Evolutionary conservation across 2,113 vertebrate genomes (phyloP).

Genomic region (Phoxinus phoxinus): DNA sequence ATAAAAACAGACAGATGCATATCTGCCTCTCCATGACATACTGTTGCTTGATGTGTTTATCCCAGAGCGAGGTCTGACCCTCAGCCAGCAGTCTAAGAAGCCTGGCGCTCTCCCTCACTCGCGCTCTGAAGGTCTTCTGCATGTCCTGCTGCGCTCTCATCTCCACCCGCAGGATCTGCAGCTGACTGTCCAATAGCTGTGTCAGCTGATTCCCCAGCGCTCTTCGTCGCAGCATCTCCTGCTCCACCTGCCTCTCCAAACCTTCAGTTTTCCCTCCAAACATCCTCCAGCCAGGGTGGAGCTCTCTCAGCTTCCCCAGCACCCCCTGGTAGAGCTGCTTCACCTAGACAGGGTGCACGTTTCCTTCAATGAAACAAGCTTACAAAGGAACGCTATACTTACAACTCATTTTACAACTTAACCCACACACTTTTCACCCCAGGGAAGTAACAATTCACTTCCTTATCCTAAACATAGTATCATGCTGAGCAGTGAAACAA

Average conservation of each 20-base stretch:
- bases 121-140: slow-evolving; percentile 66
- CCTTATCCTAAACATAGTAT: slow-evolving; percentile 12
- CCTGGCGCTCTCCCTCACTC: slow-evolving; percentile 56
- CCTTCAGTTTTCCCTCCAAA: slow-evolving; percentile 58
- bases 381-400: slow-evolving; percentile 19
- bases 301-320: slow-evolving; percentile 69
- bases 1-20: not conserved
- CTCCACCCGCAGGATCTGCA: slow-evolving; percentile 70
- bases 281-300: slow-evolving; percentile 62
- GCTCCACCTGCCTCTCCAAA: slow-evolving; percentile 74
- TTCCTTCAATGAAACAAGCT: not conserved
- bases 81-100: slow-evolving; percentile 57
- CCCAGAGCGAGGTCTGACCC: slow-evolving; percentile 28
- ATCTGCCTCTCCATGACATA: slow-evolving; percentile 13
- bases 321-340: slow-evolving; percentile 79
- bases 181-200: slow-evolving; percentile 74
- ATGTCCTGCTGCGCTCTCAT: slow-evolving; percentile 68
- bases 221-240: slow-evolving; percentile 74
- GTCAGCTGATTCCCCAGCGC: slow-evolving; percentile 74
- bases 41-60: slow-evolving; percentile 49
- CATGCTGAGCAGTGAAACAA: slow-evolving; percentile 51
- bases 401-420: slow-evolving; percentile 60
- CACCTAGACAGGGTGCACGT: slow-evolving; percentile 71
- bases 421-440: slow-evolving; percentile 49
- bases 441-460: slow-evolving; percentile 59